Evolutionary conservation across 2,888 invertebrate species (phyloP).

Genomic region (Drosophila leonis): DNA sequence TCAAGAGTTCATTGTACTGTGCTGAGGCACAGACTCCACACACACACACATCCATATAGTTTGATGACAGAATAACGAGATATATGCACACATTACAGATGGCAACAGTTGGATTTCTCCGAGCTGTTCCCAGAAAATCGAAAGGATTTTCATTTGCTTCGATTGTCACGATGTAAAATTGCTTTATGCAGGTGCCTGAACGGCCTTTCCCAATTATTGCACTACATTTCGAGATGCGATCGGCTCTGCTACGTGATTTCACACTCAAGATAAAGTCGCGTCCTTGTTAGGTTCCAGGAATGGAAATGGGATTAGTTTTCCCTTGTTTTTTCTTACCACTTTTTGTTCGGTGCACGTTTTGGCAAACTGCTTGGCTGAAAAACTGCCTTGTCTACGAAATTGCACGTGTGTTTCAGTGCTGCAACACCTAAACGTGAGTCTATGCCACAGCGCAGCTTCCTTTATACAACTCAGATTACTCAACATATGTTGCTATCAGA

Average conservation of each 20-base stretch:
- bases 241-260: slow-evolving; percentile 67
- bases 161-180: neutral
- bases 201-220: slow-evolving; percentile 54
- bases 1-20: slow-evolving; percentile 67
- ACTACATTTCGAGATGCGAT: slow-evolving; percentile 15
- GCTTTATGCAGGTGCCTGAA: slow-evolving; percentile 41
- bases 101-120: neutral
- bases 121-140: slow-evolving; percentile 35
- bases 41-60: neutral
- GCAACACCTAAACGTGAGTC: slow-evolving; percentile 45
- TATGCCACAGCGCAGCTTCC: slow-evolving; percentile 2
- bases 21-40: slow-evolving; percentile 7
- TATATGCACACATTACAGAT: neutral
- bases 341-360: slow-evolving; percentile 65
- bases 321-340: slow-evolving; percentile 26
- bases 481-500: neutral
- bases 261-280: slow-evolving; percentile 62
- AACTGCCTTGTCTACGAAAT: slow-evolving; percentile 25
- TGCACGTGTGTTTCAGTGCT: slow-evolving; percentile 16
- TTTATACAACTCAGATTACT: slow-evolving; percentile 15
- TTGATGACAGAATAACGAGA: slow-evolving; percentile 11
- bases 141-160: slow-evolving; percentile 57
- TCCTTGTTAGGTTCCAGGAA: slow-evolving; percentile 58
- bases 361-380: slow-evolving; percentile 39
- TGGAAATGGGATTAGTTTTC: slow-evolving; percentile 44